Evolutionary conservation across 2,888 invertebrate genomes (phyloP).

Genomic region (Dascillus cervinus): DNA sequence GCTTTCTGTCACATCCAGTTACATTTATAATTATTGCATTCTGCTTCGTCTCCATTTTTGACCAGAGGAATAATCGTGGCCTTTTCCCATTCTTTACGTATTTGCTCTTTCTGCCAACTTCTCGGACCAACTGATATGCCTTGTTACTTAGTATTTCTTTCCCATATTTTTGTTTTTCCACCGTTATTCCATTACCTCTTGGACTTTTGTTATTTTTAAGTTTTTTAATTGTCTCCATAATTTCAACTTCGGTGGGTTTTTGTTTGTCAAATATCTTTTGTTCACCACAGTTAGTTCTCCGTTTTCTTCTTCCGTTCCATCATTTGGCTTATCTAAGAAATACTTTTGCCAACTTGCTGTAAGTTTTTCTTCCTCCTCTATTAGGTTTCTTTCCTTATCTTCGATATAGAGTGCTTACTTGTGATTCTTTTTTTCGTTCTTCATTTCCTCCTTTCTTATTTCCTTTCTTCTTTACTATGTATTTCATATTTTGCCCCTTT

Average conservation of each 20-base stretch:
- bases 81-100: conserved; percentile 1
- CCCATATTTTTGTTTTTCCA: neutral
- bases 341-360: neutral
- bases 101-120: conserved; percentile 2
- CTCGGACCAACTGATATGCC: neutral
- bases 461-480: no score
- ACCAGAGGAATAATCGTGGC: neutral
- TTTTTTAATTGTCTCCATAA: neutral
- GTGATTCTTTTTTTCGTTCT: conserved; percentile 1
- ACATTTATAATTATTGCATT: conserved; percentile 4
- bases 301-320: conserved; percentile 2
- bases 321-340: conserved; percentile 1
- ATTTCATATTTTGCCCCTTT: no score
- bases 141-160: neutral
- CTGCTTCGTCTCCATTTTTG: conserved; percentile 4
- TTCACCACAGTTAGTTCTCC: neutral
- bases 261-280: neutral
- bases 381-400: neutral
- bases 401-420: neutral
- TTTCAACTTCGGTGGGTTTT: neutral
- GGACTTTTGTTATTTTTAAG: no score
- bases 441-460: no score
- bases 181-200: no score
- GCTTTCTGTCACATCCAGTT: conserved; percentile 1
- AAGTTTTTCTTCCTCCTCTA: conserved; percentile 1